phyloP scores from a whole-genome alignment of 2,113 vertebrate genomes.

The Herpetotheres cachinnans region DNA sequence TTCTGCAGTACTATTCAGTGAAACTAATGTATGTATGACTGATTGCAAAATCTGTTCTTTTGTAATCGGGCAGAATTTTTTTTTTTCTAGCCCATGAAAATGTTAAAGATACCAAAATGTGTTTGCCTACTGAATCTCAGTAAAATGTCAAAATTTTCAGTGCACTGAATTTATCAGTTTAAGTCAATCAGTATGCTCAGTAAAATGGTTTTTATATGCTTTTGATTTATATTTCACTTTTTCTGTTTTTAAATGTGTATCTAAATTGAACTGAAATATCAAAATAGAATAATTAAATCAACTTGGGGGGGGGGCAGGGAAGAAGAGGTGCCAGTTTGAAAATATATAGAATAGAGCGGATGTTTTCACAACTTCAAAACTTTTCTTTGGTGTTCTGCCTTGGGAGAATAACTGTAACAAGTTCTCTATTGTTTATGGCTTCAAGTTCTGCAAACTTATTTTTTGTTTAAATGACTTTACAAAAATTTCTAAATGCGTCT shows the following conservation, averaged over 20 bases:
- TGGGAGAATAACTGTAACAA: neutral
- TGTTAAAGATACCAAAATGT: neutral
- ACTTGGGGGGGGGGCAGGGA: accelerated
- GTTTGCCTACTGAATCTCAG: neutral
- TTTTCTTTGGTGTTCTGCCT: neutral
- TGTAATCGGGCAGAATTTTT: neutral
- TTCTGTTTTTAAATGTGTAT: neutral
- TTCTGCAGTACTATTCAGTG: neutral
- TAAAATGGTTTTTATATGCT: neutral
- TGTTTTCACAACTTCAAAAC: neutral
- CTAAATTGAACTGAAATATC: neutral
- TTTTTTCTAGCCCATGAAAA: neutral
- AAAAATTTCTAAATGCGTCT: accelerated
- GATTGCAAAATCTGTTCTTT: neutral
- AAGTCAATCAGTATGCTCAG: neutral
- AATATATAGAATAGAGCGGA: neutral
- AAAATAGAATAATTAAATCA: neutral
- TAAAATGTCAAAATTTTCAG: neutral
- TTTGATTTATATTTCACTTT: neutral
- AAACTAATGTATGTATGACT: neutral
- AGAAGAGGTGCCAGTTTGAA: neutral
- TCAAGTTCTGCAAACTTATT: neutral
- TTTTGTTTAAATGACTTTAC: neutral
- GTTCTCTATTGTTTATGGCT: neutral
- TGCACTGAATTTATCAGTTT: neutral